phyloP scores from a whole-genome alignment of 1,140 invertebrate species.

The Drosophila kikkawai region DNA sequence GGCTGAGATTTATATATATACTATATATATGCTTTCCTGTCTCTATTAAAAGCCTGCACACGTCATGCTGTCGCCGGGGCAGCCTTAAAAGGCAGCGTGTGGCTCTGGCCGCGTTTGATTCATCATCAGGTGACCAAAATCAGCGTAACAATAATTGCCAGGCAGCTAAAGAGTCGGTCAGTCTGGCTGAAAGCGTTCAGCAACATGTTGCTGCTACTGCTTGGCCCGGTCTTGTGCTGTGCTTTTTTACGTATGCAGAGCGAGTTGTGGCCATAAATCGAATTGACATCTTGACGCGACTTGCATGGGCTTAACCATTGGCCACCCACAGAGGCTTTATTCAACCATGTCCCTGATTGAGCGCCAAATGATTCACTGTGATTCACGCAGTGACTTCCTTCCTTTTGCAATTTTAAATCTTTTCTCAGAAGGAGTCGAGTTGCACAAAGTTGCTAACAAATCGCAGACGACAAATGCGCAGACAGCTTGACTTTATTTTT shows the following conservation, averaged over 20 bases:
- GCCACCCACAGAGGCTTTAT: constrained; percentile 42
- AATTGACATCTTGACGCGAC: constrained; percentile 75
- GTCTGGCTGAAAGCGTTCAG: constrained; percentile 3
- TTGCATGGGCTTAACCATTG: constrained; percentile 30
- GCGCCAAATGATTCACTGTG: background rate
- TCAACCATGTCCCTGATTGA: constrained; percentile 23
- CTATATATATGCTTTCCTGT: constrained; percentile 41
- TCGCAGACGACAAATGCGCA: constrained; percentile 59
- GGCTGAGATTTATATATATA: constrained; percentile 26
- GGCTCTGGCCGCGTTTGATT: constrained; percentile 39
- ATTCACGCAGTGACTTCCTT: constrained; percentile 10
- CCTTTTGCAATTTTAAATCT: constrained; percentile 4
- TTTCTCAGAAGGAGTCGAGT: constrained; percentile 12
- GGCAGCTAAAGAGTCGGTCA: constrained; percentile 27
- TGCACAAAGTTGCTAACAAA: constrained; percentile 50
- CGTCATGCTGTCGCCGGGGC: constrained; percentile 53
- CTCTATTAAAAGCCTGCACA: constrained; percentile 57
- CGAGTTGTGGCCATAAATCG: constrained; percentile 62
- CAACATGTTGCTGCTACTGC: constrained; percentile 50
- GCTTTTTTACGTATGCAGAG: constrained; percentile 52
- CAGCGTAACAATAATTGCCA: constrained; percentile 42
- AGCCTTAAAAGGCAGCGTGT: constrained; percentile 61
- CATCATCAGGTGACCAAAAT: constrained; percentile 65
- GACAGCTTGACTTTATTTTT: constrained; percentile 72
- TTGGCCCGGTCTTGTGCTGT: background rate